These are phyloP conservation scores for Ictidomys tridecemlineatus DNA, from an alignment of 2,113 vertebrate genomes.

Conservation along the genomic window DNA sequence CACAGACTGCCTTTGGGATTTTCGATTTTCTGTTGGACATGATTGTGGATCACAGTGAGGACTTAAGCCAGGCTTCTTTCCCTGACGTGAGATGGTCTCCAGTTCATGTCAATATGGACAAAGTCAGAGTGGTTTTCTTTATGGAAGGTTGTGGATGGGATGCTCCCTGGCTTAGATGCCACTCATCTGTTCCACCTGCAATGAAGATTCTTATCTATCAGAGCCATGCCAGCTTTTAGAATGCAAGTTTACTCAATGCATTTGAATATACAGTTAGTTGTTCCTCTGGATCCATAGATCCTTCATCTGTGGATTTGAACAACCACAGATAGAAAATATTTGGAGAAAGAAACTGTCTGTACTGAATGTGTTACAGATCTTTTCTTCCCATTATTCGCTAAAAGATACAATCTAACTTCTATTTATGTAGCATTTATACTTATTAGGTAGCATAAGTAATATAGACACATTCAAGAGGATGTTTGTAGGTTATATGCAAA, in stretches of 20 bases:
- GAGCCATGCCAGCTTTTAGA: not conserved
- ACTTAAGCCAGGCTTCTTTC: slow-evolving; percentile 50
- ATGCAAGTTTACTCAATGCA: not conserved
- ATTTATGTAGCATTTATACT: not conserved
- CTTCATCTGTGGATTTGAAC: not conserved
- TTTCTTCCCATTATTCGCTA: not conserved
- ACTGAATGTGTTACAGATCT: not conserved
- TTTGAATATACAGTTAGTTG: not conserved
- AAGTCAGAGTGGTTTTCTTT: not conserved
- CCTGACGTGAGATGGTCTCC: not conserved
- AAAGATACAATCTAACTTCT: not conserved
- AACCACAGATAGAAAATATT: not conserved
- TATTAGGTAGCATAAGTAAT: not conserved
- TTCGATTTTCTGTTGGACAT: slow-evolving; percentile 62
- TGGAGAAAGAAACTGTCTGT: too few species aligned
- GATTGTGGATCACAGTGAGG: slow-evolving; percentile 28
- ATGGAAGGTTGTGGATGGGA: not conserved
- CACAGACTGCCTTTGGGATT: slow-evolving; percentile 1
- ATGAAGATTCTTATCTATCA: not conserved
- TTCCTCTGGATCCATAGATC: not conserved
- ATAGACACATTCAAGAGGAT: not conserved
- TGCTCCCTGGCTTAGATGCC: slow-evolving; percentile 41
- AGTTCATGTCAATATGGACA: not conserved
- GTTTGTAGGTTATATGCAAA: not conserved
- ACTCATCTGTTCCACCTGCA: slow-evolving; percentile 5